Evolutionary conservation across 2,888 invertebrate species (phyloP).

Genomic region (Seira musarum): DNA sequence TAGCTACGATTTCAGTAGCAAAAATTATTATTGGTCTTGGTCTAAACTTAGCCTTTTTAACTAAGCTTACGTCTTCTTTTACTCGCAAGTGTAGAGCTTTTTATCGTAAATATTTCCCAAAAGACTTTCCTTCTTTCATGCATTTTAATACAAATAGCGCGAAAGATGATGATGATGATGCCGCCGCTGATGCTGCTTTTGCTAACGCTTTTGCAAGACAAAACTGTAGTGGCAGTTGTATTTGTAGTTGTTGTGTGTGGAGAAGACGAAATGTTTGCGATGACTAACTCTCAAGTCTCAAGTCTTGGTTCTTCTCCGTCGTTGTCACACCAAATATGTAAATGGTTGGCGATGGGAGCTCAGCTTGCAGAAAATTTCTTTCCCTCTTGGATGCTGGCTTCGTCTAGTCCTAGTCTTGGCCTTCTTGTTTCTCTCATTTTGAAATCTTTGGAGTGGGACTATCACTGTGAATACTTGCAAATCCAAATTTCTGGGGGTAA

Average conservation of each 20-base stretch:
- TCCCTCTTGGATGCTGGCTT: no score
- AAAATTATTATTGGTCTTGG: no score
- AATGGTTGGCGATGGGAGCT: background rate
- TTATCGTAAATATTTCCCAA: background rate
- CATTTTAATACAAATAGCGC: no score
- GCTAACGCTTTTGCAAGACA: no score
- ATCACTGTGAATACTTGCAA: background rate
- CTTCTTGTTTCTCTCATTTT: background rate
- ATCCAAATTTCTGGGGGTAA: background rate
- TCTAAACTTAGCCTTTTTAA: constrained; percentile 6
- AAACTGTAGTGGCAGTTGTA: background rate
- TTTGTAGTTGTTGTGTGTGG: background rate
- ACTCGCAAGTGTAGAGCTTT: background rate
- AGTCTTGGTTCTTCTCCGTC: background rate
- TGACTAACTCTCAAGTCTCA: background rate
- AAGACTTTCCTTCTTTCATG: background rate
- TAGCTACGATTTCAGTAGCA: no score
- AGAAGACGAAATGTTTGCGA: background rate
- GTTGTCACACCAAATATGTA: background rate
- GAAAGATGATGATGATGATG: no score
- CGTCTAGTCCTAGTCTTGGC: no score
- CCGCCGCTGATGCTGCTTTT: no score
- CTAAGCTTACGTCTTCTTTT: background rate
- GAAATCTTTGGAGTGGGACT: background rate
- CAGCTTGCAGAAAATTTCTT: no score